Base-by-base conservation (phyloP, 2,888 invertebrate genomes). In the Adela reaumurella region DNA sequence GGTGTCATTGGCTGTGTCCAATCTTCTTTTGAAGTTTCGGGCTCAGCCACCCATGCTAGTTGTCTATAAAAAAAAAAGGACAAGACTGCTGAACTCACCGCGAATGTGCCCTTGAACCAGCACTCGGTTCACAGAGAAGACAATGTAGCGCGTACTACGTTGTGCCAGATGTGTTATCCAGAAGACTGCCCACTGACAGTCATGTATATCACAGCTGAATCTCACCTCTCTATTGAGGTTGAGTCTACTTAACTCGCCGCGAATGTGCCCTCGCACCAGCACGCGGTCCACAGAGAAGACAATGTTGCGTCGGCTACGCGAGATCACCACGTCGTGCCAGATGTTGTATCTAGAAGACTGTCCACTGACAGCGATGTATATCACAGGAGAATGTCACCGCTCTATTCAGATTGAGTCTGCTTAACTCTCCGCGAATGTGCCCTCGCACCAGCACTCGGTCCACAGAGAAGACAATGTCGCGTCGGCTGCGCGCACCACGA, bases 121-220 rank as follows among this genome's bases (percentile, higher is more conserved):
- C 6, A 97, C 94, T 52, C 97, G 84, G 76, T 98, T 97, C n/a
- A 98, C 97, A 0, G 94, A 94, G 70, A 98, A 92, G 45, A 91
- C 83, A 49, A 97, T 82, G 59, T 93, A 89, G 24, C 91, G 85
- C 3, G 89, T 18, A 94, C 87, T 47, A 97, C 94, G 69, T 97
- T 97, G 67, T 98, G 97, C 97, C 97, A 98, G 62, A 96, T 89
- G 68, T 96, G 95, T 71, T 98, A 63, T 98, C 98, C 51, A 98
- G 73, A 51, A 98, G 81, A 66, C 95, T 96, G 54, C 97, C 97
- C 46, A 95, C 95, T 0, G 93, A 91, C 35, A 95, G 72, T 19
- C 92, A 92, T 0, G 93, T 93, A n/a, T n/a, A n/a, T n/a, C n/a
- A n/a, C n/a, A n/a, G n/a, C n/a, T n/a, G n/a, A n/a, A n/a, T n/a